Evolutionary conservation across 1,140 invertebrate genomes (phyloP).

Genomic region (Hestina assimilis): DNA sequence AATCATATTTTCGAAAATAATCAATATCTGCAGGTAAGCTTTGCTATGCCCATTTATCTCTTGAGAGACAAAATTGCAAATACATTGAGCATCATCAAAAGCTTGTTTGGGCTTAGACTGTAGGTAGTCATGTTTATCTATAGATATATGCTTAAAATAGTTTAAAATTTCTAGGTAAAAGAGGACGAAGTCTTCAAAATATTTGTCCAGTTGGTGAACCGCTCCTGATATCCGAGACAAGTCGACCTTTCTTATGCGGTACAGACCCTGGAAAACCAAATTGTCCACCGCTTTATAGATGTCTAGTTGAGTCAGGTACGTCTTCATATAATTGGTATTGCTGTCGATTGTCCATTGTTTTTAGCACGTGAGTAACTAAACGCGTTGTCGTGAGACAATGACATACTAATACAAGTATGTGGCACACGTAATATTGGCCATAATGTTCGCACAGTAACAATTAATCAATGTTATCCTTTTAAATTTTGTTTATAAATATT

Average conservation of each 20-base stretch:
- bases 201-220: conserved; percentile 89
- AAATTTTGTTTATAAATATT: neutral
- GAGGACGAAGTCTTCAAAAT: conserved; percentile 84
- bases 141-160: neutral
- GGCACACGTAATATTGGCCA: no score
- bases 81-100: no score
- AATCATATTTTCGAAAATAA: no score
- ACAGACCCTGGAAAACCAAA: conserved; percentile 87
- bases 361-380: conserved; percentile 1
- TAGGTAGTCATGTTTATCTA: neutral
- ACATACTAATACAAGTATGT: conserved; percentile 17
- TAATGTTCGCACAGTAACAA: no score
- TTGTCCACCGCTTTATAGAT: conserved; percentile 89
- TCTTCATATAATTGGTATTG: conserved; percentile 17
- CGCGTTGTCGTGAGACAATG: conserved; percentile 25
- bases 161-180: conserved; percentile 76
- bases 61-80: no score
- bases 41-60: no score
- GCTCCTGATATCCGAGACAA: conserved; percentile 87
- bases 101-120: neutral
- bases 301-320: conserved; percentile 84
- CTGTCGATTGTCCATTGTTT: conserved; percentile 22
- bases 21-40: no score
- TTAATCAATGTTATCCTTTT: neutral
- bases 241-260: conserved; percentile 90